Evolutionary conservation across 2,888 invertebrate species (phyloP), one percentile per base, ranked within the genome.

Genomic region (Nomada ruficornis): DNA sequence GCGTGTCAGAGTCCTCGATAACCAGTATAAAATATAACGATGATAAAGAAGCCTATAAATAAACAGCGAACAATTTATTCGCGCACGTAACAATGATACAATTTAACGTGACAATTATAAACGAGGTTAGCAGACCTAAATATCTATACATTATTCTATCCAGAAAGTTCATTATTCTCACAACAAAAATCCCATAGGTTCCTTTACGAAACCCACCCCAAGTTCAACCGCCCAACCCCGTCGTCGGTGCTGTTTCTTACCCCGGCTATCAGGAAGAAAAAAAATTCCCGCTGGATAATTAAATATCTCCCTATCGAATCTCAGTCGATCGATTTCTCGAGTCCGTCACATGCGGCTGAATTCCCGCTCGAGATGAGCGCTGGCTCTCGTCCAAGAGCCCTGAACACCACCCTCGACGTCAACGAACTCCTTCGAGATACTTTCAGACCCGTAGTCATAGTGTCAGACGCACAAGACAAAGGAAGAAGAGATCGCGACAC

Each of bases 371-470:
- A 57, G 63, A 59, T 57, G 63, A 77, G 57, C 57, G 18, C 36
- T 79, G 79, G 79, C 79, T 64, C 69, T 36, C 47, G 69, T 65
- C 77, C 79, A 79, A 79, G 23, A 23, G 55, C 26, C 10, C 18
- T 26, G 54, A 57, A 13, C 47, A 47, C n/a, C 63, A 47, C 23
- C 59, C 78, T 68, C 23, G 76, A 63, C 57, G 55, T 62, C 77
- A 74, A 68, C 55, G 62, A 67, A 78, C 78, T 55, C 62, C 23
- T 63, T 23, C 63, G 68, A 42, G 57, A 64, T 47, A 64, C 78
- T 63, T 64, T 29, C 57, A 26, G 23, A 57, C 55, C 42, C 11
- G 18, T 5, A 5, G 2, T n/a, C 11, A 9, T 18, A 26, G 23
- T 9, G 42, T 10, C 63, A 29, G 62, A 47, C 63, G 47, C 76